Evolutionary conservation across 2,113 vertebrate species (phyloP).

Genomic region (Garra rufa): DNA sequence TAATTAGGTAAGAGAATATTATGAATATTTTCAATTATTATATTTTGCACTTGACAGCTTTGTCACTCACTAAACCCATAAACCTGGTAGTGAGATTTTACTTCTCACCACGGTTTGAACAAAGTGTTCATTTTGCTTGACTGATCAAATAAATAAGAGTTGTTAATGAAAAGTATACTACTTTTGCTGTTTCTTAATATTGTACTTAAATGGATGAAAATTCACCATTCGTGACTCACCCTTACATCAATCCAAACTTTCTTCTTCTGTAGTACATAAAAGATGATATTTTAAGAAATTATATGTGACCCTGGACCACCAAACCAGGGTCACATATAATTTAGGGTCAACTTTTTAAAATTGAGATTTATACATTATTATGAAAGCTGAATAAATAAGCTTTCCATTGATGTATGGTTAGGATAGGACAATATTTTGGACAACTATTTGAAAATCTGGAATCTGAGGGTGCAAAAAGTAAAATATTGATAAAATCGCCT

Average conservation of each 20-base stretch:
- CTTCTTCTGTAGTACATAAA: not conserved
- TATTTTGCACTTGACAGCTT: conserved; percentile 20
- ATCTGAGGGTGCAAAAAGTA: no score
- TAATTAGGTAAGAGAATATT: not conserved
- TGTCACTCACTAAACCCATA: not conserved
- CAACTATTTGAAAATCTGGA: no score
- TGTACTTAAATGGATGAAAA: conserved; percentile 2
- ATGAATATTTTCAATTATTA: not conserved
- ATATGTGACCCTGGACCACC: not conserved
- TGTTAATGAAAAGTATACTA: conserved; percentile 31
- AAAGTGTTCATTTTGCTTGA: conserved; percentile 23
- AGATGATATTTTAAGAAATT: not conserved
- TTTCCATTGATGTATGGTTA: no score
- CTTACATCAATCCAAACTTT: not conserved
- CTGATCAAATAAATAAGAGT: conserved; percentile 46
- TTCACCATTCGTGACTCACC: not conserved
- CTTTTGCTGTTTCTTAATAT: not conserved
- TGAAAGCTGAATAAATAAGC: no score
- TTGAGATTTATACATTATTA: no score
- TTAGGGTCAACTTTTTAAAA: no score
- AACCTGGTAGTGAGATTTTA: conserved; percentile 1
- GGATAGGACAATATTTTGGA: no score
- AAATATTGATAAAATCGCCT: no score
- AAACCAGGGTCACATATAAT: no score
- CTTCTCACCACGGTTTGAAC: conserved; percentile 36